Evolutionary conservation across 2,797 vertebrate genomes (phyloP), one percentile per base, ranked within the genome.

Genomic region (Graptemys geographica): DNA sequence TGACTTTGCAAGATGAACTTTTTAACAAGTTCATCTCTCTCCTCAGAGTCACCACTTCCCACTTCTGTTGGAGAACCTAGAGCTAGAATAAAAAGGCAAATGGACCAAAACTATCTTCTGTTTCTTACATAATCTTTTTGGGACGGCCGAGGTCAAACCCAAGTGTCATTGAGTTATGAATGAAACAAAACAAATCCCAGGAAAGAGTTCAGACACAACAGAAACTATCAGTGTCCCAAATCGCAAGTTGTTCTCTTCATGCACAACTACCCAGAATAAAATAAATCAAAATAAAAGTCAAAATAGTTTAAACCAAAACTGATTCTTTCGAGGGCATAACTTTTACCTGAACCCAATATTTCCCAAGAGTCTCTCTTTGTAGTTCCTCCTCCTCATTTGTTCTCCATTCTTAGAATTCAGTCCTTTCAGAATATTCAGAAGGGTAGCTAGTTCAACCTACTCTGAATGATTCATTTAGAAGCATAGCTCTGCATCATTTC

Each of bases 91-190:
- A 81, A 83, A 89, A 80, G n/a, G 10, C 79, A 87, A 91, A 57
- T 27, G 8, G 11, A 86, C 69, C 8, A 79, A 52, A 90, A 83
- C 37, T 51, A 4, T n/a, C 47, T 72, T 44, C 37, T 1, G 81
- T 84, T 86, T 74, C 11, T 16, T 85, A 88, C 80, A 33, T 72
- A 78, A 5, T 78, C 69, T 15, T 76, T 79, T n/a, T 53, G 88
- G 62, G n/a, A 93, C 92, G 47, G 81, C 62, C 13, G 82, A 94
- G 23, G 62, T 52, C 79, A 92, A 94, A 83, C 28, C 47, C 49
- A 94, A 89, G 28, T 37, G 21, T 5, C 56, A 94, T 47, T 47
- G 56, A 83, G 16, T 65, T 84, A 1, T 6, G 15, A 94, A 87
- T 49, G 5, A 2, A 62, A 76, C 62, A 91, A 62, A 28, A 11